These are phyloP conservation scores for Corella eumyota DNA, from an alignment of 23 tunicate species.

Conservation along the genomic window DNA sequence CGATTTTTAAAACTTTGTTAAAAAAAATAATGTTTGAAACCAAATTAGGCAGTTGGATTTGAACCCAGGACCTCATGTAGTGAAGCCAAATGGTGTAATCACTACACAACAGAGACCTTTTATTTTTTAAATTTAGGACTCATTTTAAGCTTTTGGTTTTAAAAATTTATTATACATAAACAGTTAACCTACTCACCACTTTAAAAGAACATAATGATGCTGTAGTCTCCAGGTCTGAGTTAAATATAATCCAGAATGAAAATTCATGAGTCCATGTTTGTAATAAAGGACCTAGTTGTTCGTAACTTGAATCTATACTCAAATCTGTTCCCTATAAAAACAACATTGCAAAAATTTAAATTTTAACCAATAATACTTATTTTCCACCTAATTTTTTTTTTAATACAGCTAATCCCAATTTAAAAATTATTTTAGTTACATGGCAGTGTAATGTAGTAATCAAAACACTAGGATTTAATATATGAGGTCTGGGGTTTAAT, in stretches of 20 bases:
- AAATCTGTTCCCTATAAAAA: conserved; percentile 27
- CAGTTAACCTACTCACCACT: conserved; percentile 15
- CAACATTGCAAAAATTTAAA: too few species aligned
- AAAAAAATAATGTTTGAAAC: background rate
- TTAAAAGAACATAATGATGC: conserved; percentile 39
- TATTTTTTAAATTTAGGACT: too few species aligned
- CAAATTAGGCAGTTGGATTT: background rate
- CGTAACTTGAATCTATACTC: conserved; percentile 39
- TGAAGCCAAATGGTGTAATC: too few species aligned
- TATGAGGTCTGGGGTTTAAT: too few species aligned
- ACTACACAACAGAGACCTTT: too few species aligned
- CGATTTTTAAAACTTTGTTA: too few species aligned
- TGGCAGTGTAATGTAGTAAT: too few species aligned
- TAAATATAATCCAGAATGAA: conserved; percentile 45
- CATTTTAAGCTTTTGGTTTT: background rate
- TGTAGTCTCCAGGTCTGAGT: conserved; percentile 25
- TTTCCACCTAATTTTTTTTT: background rate
- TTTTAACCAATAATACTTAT: too few species aligned
- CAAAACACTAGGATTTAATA: too few species aligned
- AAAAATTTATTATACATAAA: too few species aligned
- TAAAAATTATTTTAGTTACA: background rate
- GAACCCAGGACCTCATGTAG: too few species aligned
- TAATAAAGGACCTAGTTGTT: conserved; percentile 28
- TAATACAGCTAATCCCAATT: too few species aligned
- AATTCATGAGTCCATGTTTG: conserved; percentile 27